These are phyloP conservation scores for Cylindroiulus punctatus DNA, from an alignment of 2,888 invertebrate species.

Conservation along the genomic window DNA sequence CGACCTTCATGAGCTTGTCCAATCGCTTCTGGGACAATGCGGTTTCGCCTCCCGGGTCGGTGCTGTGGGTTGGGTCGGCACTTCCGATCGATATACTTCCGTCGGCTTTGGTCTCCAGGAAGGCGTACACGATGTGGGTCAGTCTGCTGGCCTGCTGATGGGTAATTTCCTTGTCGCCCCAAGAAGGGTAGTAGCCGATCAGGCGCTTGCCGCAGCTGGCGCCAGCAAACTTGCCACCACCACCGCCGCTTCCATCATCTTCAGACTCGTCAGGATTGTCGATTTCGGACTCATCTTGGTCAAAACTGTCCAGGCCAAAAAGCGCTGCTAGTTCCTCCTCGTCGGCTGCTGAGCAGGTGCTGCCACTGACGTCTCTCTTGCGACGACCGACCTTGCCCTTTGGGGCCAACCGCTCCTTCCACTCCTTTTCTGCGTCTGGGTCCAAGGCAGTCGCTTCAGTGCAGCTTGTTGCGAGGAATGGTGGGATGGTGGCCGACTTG, in stretches of 20 bases:
- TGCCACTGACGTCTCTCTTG: background rate
- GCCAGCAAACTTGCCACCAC: conserved; percentile 23
- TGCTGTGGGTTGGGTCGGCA: background rate
- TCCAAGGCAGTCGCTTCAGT: background rate
- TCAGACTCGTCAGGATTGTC: background rate
- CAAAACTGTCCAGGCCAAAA: background rate
- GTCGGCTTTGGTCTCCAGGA: conserved; percentile 61
- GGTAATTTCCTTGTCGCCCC: conserved; percentile 62
- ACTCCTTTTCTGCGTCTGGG: background rate
- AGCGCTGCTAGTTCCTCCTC: background rate
- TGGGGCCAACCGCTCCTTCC: background rate
- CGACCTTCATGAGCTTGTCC: background rate
- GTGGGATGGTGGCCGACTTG: background rate
- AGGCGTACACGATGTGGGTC: conserved; percentile 63
- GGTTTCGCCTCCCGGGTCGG: background rate
- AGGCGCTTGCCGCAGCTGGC: conserved; percentile 59
- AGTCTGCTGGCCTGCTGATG: conserved; percentile 61
- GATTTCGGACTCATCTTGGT: background rate
- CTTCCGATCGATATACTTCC: conserved; percentile 58
- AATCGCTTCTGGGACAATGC: background rate
- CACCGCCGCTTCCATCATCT: background rate
- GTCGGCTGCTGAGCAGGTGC: background rate
- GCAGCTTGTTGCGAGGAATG: background rate
- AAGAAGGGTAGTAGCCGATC: conserved; percentile 63
- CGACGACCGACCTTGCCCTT: background rate